Base-by-base conservation (phyloP, 2,888 invertebrate species). In the Aphodius sticticus region DNA sequence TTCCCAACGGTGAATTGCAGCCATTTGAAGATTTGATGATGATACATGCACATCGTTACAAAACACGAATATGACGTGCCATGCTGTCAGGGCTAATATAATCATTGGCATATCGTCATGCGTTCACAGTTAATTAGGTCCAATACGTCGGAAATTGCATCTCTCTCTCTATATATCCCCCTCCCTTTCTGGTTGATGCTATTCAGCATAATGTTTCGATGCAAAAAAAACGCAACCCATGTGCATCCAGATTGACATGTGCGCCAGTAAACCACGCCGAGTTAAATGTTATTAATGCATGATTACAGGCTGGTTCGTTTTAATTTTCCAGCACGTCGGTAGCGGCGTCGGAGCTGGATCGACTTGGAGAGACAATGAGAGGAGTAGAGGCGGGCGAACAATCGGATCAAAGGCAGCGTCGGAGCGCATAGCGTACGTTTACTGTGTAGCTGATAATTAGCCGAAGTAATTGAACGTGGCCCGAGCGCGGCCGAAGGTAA, bases 361-460 rank as follows among this genome's bases (percentile, higher is more conserved):
- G 53, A 1, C 9, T 12, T 53, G 53, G 53, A 2, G 12, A 12
- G 53, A 53, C 80, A 82, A 78, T 70, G 76, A 69, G 12, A 16
- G 69, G 16, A 74, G 75, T 37, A 16, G 7, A 16, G 76, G 76
- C 70, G 69, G 70, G 14, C 76, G 69, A 69, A 76, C 76, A 76
- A 37, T 74, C 78, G 16, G 26, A 77, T 83, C 81, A 80, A 79
- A 82, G 81, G 82, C 79, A 82, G 82, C 82, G 82, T 82, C 82
- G 83, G 83, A 84, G 84, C 84, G 85, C 76, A 78, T 76, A 76
- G 78, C 78, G 76, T 78, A 76, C 85, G 86, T 86, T 86, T 84
- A 84, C 86, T 85, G 86, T 86, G 87, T 86, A 86, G 86, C 86
- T 86, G 86, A 86, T 87, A 87, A 87, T 87, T 87, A 87, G 86